A percentile compares a stretch with the other conserved stretches of the same genome.
These are phyloP conservation scores for Nomada lathburiana DNA, from an alignment of 2,888 invertebrate genomes.

Conservation along the genomic window DNA sequence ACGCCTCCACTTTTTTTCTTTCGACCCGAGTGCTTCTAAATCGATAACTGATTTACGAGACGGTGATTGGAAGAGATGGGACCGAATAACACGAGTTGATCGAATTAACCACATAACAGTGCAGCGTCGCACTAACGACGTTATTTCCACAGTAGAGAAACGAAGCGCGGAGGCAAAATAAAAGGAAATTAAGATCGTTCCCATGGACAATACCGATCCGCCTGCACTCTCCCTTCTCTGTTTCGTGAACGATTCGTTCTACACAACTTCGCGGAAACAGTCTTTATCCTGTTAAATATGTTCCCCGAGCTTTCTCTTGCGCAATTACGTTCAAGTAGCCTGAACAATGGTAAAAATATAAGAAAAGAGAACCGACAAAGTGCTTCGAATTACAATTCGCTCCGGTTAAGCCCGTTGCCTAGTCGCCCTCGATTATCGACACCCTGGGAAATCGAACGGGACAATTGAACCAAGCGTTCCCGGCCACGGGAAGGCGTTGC, in stretches of 20 bases:
- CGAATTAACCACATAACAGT: constrained; percentile 42
- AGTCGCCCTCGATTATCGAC: constrained; percentile 58
- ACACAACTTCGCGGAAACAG: neutral
- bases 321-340: constrained; percentile 52
- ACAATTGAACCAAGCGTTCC: neutral
- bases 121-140: constrained; percentile 9
- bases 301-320: constrained; percentile 13
- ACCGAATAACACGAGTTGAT: constrained; percentile 28
- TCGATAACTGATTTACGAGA: constrained; percentile 63
- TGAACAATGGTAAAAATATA: constrained; percentile 34
- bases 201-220: constrained; percentile 13
- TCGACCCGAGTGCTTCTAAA: constrained; percentile 32
- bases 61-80: constrained; percentile 57
- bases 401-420: constrained; percentile 58
- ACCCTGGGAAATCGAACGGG: constrained; percentile 12
- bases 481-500: neutral
- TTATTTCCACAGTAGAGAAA: constrained; percentile 8
- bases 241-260: constrained; percentile 28
- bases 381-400: constrained; percentile 44
- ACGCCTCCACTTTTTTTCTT: constrained; percentile 31
- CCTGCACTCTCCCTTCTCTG: neutral
- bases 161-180: neutral
- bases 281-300: constrained; percentile 45
- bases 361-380: neutral
- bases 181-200: neutral